A percentile compares a stretch with the other conserved stretches of the same genome.
These are phyloP conservation scores for Neelides sp. DNA, from an alignment of 1,140 invertebrate species.

Conservation along the genomic window DNA sequence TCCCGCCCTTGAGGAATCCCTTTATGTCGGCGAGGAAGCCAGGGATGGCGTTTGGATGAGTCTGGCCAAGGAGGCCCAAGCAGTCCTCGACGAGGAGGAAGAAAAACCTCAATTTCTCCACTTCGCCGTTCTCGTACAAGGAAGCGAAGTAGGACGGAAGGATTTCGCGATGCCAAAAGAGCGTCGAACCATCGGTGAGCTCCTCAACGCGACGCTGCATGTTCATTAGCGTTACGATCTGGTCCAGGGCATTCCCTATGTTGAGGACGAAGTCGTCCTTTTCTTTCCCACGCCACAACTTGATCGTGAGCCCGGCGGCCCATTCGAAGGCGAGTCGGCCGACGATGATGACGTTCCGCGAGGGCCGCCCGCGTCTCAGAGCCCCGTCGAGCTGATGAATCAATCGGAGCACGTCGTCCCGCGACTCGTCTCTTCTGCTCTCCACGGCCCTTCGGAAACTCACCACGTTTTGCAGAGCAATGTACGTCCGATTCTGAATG, in stretches of 20 bases:
- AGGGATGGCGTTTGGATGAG: constrained; percentile 20
- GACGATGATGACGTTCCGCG: constrained; percentile 49
- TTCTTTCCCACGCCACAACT: constrained; percentile 40
- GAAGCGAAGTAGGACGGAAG: constrained; percentile 62
- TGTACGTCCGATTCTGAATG: constrained; percentile 54
- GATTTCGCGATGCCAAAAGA: constrained; percentile 70
- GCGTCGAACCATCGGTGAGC: constrained; percentile 57
- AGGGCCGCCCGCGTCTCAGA: constrained; percentile 47
- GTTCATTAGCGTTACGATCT: constrained; percentile 38
- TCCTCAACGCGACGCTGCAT: constrained; percentile 40
- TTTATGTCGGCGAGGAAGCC: constrained; percentile 21
- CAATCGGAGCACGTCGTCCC: constrained; percentile 51
- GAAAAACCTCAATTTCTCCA: constrained; percentile 18
- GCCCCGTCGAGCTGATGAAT: constrained; percentile 17
- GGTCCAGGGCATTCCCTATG: constrained; percentile 52
- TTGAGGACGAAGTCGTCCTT: constrained; percentile 40
- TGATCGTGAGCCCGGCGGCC: constrained; percentile 41
- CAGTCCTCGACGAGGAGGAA: constrained; percentile 25
- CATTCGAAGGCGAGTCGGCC: constrained; percentile 52
- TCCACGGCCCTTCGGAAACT: constrained; percentile 39
- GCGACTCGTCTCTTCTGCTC: constrained; percentile 23
- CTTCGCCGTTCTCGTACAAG: constrained; percentile 49
- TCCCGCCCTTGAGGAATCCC: constrained; percentile 32
- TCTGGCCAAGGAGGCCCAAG: constrained; percentile 10
- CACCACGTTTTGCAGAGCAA: constrained; percentile 46